Base-by-base conservation (phyloP, 2,888 invertebrate genomes). In the Linhomoeus sp. region DNA sequence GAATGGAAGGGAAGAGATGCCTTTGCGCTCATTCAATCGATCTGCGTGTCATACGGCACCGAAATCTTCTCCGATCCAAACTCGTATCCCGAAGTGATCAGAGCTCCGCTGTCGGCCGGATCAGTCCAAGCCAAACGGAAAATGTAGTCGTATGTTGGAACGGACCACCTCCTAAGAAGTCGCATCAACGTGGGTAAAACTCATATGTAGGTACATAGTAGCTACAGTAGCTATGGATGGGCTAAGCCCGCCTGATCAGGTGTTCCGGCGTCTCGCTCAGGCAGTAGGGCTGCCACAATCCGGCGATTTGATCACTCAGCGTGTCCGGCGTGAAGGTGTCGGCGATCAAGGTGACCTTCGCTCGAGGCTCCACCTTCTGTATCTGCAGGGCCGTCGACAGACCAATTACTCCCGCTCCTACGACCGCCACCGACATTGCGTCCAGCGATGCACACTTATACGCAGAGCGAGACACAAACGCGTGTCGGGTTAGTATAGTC, bases 251-350 rank as follows among this genome's bases (percentile, higher is more conserved):
- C 43, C 12, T 45, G 24, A 45, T 41, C 22, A 26, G 26, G 14
- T 39, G 19, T 7, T 14, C 24, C 14, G 19, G 15, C 26, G 7
- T n/a, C 15, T 41, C 45, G 23, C 14, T 23, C 25, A 45, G 24
- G 26, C 35, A 43, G 49, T 53, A 56, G 9, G 58, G 58, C 35
- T 50, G 49, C 58, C 58, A 60, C 47, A 56, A 54, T 2, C 61
- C 62, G 9, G 57, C 62, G 1, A 60, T 54, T 9, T 55, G 53
- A 45, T 62, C 60, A 0, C 57, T 54, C 1, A 58, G 59, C 2
- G 60, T 61, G 45, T 58, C 24, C 0, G 60, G 60, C 2, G 57
- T 50, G 44, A 58, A 60, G 5, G 48, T 43, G 33, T 59, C 60
- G 7, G 59, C 56, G 15, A 62, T 50, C 17, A 62, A 45, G 5